A percentile compares a stretch with the other conserved stretches of the same genome.
These are phyloP conservation scores for Danionella dracula DNA, from an alignment of 2,797 vertebrate genomes.

Conservation along the genomic window DNA sequence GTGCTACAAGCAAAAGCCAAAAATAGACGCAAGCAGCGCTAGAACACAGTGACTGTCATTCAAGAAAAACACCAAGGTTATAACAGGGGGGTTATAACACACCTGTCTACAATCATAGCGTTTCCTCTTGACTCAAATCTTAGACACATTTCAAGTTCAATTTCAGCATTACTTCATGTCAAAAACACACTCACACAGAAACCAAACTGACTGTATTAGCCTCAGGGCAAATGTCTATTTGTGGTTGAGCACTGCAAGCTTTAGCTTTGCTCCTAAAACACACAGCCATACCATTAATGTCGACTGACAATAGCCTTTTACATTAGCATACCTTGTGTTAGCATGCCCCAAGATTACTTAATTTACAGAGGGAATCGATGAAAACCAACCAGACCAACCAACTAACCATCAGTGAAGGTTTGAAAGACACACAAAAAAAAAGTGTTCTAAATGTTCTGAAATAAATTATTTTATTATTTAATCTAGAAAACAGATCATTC, in stretches of 20 bases:
- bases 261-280: not conserved
- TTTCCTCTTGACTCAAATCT: not conserved
- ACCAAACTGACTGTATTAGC: slow-evolving; percentile 9
- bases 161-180: not conserved
- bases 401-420: too few relatives aligned
- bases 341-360: not conserved
- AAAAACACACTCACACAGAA: not conserved
- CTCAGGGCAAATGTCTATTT: slow-evolving; percentile 7
- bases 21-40: slow-evolving; percentile 65
- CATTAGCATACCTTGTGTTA: not conserved
- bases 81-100: too few relatives aligned
- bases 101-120: not conserved
- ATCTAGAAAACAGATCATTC: too few relatives aligned
- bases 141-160: not conserved
- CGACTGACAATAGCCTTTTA: not conserved
- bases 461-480: too few relatives aligned
- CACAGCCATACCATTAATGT: too few relatives aligned
- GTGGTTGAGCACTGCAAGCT: not conserved
- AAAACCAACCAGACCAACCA: not conserved
- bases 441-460: too few relatives aligned
- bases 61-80: slow-evolving; percentile 28
- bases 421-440: too few relatives aligned
- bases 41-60: slow-evolving; percentile 38
- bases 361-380: not conserved
- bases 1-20: slow-evolving; percentile 65